A percentile compares a stretch with the other conserved stretches of the same genome.
Evolutionary conservation across 1,140 invertebrate genomes (phyloP).

Genomic region (Pogonus chalceus): DNA sequence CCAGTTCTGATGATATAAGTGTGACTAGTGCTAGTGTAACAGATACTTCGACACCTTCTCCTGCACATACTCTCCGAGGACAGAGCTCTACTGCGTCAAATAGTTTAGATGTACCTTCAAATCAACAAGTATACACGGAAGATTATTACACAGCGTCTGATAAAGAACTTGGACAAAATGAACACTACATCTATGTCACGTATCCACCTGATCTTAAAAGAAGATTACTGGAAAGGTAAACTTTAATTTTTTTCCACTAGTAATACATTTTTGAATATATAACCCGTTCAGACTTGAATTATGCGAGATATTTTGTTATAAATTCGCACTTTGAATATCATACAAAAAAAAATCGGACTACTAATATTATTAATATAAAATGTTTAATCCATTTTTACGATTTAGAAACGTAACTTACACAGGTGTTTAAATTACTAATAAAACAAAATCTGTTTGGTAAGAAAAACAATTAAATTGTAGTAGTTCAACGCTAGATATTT

Average conservation of each 20-base stretch:
- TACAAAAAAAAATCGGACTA: too few species aligned
- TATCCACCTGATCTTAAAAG: conserved; percentile 76
- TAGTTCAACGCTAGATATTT: too few species aligned
- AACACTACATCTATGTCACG: conserved; percentile 74
- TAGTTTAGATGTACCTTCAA: conserved; percentile 24
- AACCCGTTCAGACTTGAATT: conserved; percentile 6
- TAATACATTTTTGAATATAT: conserved; percentile 16
- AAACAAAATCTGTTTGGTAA: too few species aligned
- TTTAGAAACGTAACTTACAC: too few species aligned
- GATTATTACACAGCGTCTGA: conserved; percentile 36
- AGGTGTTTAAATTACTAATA: too few species aligned
- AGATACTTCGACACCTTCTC: conserved; percentile 49
- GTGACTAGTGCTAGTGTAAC: conserved; percentile 50
- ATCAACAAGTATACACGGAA: conserved; percentile 34
- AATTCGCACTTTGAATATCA: too few species aligned
- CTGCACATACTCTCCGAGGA: conserved; percentile 40
- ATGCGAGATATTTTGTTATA: too few species aligned
- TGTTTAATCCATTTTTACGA: too few species aligned
- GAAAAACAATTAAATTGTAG: too few species aligned
- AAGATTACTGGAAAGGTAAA: conserved; percentile 67
- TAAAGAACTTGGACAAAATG: conserved; percentile 32
- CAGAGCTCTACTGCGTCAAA: conserved; percentile 32
- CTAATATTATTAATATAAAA: too few species aligned
- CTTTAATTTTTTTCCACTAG: conserved; percentile 25
- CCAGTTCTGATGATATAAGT: conserved; percentile 51